Percentiles rank a stretch among this genome's conserved stretches.
Conservation (phyloP, 2,797 vertebrate genomes). For the Gorsachius magnificus region DNA sequence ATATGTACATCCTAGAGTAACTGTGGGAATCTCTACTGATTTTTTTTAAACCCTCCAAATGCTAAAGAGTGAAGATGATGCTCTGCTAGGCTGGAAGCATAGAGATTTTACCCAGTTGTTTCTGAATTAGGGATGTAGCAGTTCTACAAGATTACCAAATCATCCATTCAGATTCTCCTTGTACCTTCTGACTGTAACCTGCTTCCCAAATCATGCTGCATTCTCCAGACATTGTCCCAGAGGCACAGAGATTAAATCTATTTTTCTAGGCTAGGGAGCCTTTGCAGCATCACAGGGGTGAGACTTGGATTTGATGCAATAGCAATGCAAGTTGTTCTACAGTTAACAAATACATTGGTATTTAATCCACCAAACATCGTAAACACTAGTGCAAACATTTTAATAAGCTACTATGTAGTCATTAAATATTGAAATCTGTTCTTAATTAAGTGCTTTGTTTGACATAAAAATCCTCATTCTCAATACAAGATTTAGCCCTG, state of each 20-base stretch:
- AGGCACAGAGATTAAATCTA: background rate
- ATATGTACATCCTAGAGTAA: background rate
- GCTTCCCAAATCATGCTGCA: background rate
- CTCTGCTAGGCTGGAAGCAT: background rate
- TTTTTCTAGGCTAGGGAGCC: background rate
- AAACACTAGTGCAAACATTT: conserved; percentile 47
- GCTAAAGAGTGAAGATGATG: background rate
- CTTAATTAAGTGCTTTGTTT: conserved; percentile 57
- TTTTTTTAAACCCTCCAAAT: background rate
- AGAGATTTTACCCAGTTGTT: background rate
- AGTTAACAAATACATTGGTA: conserved; percentile 22
- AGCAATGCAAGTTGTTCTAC: background rate
- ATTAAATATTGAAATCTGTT: conserved; percentile 62
- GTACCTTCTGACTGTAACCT: background rate
- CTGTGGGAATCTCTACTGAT: background rate
- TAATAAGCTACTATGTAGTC: conserved; percentile 43
- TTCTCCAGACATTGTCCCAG: background rate
- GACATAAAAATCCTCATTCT: conserved; percentile 50
- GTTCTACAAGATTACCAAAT: background rate
- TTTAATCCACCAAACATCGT: conserved; percentile 25
- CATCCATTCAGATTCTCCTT: background rate
- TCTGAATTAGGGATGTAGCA: background rate
- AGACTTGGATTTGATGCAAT: background rate
- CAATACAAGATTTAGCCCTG: background rate
- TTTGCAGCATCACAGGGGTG: background rate